Conservation (phyloP, 2,888 invertebrate species). For the Villa cingulata region DNA sequence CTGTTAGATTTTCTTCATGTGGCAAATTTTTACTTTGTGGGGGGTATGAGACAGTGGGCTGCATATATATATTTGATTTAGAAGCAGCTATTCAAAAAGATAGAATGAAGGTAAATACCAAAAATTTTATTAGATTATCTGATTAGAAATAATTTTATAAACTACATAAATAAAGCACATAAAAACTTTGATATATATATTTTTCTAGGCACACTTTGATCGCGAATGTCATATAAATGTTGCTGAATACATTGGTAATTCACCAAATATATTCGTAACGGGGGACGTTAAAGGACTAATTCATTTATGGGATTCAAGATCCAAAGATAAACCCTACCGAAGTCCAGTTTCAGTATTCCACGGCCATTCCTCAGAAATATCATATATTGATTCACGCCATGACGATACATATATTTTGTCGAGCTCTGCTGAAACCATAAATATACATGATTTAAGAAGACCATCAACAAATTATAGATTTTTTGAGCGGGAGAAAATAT, state of each 20-base stretch:
- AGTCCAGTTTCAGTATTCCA: slow-evolving; percentile 56
- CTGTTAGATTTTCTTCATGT: slow-evolving; percentile 60
- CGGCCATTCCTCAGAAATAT: slow-evolving; percentile 72
- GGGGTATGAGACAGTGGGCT: slow-evolving; percentile 67
- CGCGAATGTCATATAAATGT: slow-evolving; percentile 63
- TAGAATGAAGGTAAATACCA: slow-evolving; percentile 35
- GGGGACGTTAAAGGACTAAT: slow-evolving; percentile 63
- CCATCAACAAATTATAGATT: slow-evolving; percentile 18
- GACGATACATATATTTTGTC: slow-evolving; percentile 68
- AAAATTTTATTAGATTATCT: too few relatives aligned
- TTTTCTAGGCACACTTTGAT: slow-evolving; percentile 50
- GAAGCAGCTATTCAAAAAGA: slow-evolving; percentile 40
- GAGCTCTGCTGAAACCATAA: slow-evolving; percentile 79
- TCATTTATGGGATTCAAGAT: slow-evolving; percentile 72
- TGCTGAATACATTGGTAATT: slow-evolving; percentile 62
- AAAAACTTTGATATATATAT: too few relatives aligned
- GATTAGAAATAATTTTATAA: not conserved
- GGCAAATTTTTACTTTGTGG: slow-evolving; percentile 62
- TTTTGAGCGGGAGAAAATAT: slow-evolving; percentile 64
- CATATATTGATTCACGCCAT: slow-evolving; percentile 62
- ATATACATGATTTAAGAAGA: slow-evolving; percentile 67
- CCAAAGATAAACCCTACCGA: slow-evolving; percentile 47
- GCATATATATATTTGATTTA: slow-evolving; percentile 60
- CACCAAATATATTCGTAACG: slow-evolving; percentile 65
- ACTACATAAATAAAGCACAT: not conserved